Conservation (phyloP, 2,888 invertebrate species). For the Cerceris rybyensis region DNA sequence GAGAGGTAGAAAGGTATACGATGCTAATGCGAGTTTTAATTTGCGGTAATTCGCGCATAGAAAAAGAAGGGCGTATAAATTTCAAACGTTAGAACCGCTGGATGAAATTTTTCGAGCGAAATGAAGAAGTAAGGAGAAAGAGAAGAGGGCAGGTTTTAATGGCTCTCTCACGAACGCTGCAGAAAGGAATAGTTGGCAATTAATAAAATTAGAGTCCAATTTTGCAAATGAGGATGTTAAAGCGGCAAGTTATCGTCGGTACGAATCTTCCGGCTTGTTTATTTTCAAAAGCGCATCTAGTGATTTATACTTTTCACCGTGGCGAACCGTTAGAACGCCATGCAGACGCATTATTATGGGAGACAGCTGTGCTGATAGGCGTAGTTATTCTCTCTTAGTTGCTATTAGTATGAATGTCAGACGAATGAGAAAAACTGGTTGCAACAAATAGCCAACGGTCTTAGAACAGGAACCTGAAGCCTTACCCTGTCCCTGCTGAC, state of each 20-base stretch:
- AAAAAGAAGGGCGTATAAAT: too few relatives aligned
- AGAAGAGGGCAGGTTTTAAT: not conserved
- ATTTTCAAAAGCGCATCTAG: not conserved
- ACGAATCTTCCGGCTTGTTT: conserved; percentile 1
- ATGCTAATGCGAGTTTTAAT: too few relatives aligned
- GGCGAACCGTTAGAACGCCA: conserved; percentile 4
- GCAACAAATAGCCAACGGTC: not conserved
- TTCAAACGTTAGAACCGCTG: too few relatives aligned
- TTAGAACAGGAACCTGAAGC: not conserved
- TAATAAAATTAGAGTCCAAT: not conserved
- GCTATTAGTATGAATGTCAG: conserved; percentile 33
- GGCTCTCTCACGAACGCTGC: not conserved
- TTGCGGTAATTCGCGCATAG: too few relatives aligned
- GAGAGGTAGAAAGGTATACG: too few relatives aligned
- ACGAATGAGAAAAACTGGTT: conserved; percentile 12
- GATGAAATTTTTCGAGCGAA: too few relatives aligned
- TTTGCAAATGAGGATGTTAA: not conserved
- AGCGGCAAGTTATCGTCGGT: too few relatives aligned
- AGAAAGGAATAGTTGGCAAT: not conserved
- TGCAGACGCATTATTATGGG: conserved; percentile 13
- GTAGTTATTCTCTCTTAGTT: conserved; percentile 28
- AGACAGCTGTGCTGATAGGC: conserved; percentile 28
- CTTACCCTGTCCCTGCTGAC: not conserved
- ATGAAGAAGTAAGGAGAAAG: not conserved
- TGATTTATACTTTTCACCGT: conserved; percentile 22